phyloP scores from a whole-genome alignment of 2,113 vertebrate genomes.

The Raja brachyura region DNA sequence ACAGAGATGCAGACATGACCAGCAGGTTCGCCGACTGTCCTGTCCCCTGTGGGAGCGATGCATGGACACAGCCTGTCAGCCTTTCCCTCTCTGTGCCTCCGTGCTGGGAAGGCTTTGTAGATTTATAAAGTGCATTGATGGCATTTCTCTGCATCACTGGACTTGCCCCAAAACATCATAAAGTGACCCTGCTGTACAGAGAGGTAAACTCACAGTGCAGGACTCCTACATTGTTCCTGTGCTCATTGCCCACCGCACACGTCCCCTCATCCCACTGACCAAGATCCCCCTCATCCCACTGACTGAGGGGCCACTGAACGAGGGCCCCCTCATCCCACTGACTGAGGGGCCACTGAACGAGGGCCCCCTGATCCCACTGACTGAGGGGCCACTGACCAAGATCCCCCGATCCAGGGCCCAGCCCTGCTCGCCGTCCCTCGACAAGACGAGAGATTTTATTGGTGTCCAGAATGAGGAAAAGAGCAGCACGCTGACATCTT shows the following conservation, averaged over 20 bases:
- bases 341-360: no score
- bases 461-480: background rate
- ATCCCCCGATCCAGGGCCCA: background rate
- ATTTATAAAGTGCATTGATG: background rate
- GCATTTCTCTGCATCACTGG: background rate
- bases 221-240: background rate
- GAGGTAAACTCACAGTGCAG: no score
- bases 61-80: no score
- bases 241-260: background rate
- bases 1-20: background rate
- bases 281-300: no score
- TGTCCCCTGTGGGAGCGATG: background rate
- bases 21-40: background rate
- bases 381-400: no score
- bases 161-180: background rate
- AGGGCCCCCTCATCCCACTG: no score
- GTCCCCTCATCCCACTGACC: background rate
- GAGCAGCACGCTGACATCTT: background rate
- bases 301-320: no score
- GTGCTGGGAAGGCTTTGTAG: background rate
- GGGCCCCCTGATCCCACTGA: no score
- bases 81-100: background rate
- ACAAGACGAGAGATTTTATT: conserved; percentile 21
- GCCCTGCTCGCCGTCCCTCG: background rate
- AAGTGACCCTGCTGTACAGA: background rate